Base-by-base conservation (phyloP, 2,113 vertebrate species). In the Lagopus muta region DNA sequence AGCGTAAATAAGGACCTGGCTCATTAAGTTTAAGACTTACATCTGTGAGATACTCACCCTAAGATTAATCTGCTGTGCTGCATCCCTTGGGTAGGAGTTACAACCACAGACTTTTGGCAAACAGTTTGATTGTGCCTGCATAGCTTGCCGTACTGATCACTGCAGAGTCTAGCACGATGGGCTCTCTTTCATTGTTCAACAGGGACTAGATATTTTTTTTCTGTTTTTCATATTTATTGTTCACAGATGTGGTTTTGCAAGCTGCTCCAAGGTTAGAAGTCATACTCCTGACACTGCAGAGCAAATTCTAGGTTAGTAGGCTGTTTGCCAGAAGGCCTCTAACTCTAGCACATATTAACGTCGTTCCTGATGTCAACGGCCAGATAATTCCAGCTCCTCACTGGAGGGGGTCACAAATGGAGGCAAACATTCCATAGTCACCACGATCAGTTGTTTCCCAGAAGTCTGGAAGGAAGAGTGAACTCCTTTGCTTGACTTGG, bases 181-280 rank as follows among this genome's bases (percentile, higher is more conserved):
- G 36, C 72, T 75, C 47, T 25, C 91, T 71, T 89, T 72, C 52
- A 32, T 82, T 43, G 21, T 55, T 78, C 87, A n/a, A 1, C 1
- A 87, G 52, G 42, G 19, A 47, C 32, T 38, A 47, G 32, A 15
- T 72, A 12, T 40, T 58, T 21, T 86, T 47, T 47, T 48, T 64
- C 30, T 4, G 4, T 71, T 74, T 83, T 89, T 82, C 58, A 15
- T 65, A 58, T 78, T 72, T 87, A 91, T 89, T 91, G 71, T 40
- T 82, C 82, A 80, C 93, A 92, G 78, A 79, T 92, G 84, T 62
- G 78, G 64, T 77, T 95, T 79, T 73, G 72, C 61, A 88, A 92
- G 94, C 32, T 50, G 72, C 92, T 80, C 45, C 10, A 71, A 91
- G 92, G 88, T 91, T 86, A 88, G 40, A 91, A 88, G 88, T 88